Base-by-base conservation (phyloP, 2,113 vertebrate genomes). In the Halichoerus grypus region DNA sequence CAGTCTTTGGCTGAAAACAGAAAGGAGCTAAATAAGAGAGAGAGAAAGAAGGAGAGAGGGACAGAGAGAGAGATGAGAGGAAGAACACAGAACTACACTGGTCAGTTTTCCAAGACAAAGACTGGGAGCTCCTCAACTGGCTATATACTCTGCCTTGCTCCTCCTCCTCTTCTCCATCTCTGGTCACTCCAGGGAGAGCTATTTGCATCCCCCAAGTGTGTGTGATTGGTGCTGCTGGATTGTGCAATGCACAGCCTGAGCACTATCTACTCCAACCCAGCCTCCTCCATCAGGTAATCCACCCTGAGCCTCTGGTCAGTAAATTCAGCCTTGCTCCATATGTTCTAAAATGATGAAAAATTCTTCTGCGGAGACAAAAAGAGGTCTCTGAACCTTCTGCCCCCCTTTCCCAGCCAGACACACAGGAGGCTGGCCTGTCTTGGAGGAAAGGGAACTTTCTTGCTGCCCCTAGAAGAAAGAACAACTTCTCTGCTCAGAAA, bases 1-100 rank as follows among this genome's bases (percentile, higher is more conserved):
- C 77, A 91, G n/a, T 89, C 71, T 92, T 89, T 85, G 91, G 51
- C 72, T 67, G 61, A 88, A 97, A 96, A 91, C 87, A 92, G 63
- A 71, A 93, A 92, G 63, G 86, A 57, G 67, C 3, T 18, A 1
- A 72, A 19, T 76, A 36, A 69, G 69, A 33, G 46, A 83, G 49
- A 53, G 10, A 77, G 24, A 26, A 15, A 71, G 19, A 67, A 46
- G 15, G 55, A 63, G 72, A 3, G 76, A 33, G 15, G 13, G 39
- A 42, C 7, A 13, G 36, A 24, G 36, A 42, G n/a, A 51, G 33
- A 69, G 3, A 39, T 28, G 4, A 39, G 39, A 51, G 33, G 71
- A 28, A 74, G 67, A 94, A 84, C 82, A 91, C 63, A 81, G 55
- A 94, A 85, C 18, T 72, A 14, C 63, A 76, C 49, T 46, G 31